Base-by-base conservation (phyloP, 2,113 vertebrate species). In the Hippocampus barbouri region DNA sequence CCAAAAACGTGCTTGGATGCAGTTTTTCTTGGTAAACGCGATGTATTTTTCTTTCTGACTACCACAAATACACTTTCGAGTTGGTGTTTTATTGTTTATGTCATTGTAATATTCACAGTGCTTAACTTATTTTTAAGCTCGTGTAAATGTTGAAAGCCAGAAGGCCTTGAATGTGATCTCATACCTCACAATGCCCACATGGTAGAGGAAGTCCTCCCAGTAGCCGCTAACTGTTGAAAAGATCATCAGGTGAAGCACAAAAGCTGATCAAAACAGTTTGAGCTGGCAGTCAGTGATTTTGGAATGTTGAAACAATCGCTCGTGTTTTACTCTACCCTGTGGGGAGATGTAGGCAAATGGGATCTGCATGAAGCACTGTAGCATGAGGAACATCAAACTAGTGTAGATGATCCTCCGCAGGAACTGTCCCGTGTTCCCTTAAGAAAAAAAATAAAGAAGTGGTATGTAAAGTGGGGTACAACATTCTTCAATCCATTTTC, bases 111-210 rank as follows among this genome's bases (percentile, higher is more conserved):
- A 38, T 38, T 38, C 34, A 38, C 34, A 38, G 34, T 38, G 34
- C 34, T 38, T 6, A 38, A 38, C 34, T 45, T 45, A 1, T 3
- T 12, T 45, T 45, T 12, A 45, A 45, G 3, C 3, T 45, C 14
- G 3, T 30, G 1, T n/a, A 61, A 2, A 12, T 43, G 5, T 14
- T 18, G 61, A 8, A 74, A 69, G 18, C 5, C 5, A 49, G 47
- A 16, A 49, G 15, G 47, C 20, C 8, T 27, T 21, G 43, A 51
- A 67, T 5, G 8, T 15, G 25, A 60, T 2, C 25, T 34, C 16
- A 63, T 65, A 94, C 93, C 93, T 90, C 2, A 93, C 79, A 72
- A 94, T 89, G 59, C 93, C 93, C 54, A 93, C 60, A 65, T 93
- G 90, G 83, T 89, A 91, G 45, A 93, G 82, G 66, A 92, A 27